Base-by-base conservation (phyloP, 1,140 invertebrate species). In the Dysdera silvatica region DNA sequence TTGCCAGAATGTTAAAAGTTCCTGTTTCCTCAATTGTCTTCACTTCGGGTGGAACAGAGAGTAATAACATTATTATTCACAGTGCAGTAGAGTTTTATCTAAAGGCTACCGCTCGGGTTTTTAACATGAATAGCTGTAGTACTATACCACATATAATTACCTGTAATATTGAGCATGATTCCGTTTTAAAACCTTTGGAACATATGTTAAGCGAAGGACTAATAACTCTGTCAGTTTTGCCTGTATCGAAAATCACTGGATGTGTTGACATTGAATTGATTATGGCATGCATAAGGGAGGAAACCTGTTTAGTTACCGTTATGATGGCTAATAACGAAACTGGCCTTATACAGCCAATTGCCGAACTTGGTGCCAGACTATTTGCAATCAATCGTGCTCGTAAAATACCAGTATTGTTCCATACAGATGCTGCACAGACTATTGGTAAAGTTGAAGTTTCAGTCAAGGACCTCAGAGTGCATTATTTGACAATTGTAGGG, bases 291-390 rank as follows among this genome's bases (percentile, higher is more conserved):
- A 70, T 84, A 32, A 71, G 69, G 65, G 72, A 67, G 45, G 72
- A 74, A 6, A 85, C 84, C 1, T 76, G 78, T 62, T 74, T 85
- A 28, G 75, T 85, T 1, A 79, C 82, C 14, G 66, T 85, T 3
- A 85, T 85, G 83, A 55, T 83, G 65, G 83, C 84, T 12, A 85
- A 85, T 70, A 85, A 85, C 73, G 83, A 85, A 72, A 84, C 81
- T 33, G 83, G 83, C 32, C 76, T 83, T 16, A 78, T 84, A 54
- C 59, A 73, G 71, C 77, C 76, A 32, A 61, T 79, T 31, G 61
- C 65, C 31, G 64, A 71, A 51, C 74, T 79, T 14, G 69, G 28
- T 28, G 8, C 14, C 6, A n/a, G n/a, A n/a, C n/a, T n/a, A n/a
- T n/a, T n/a, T n/a, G 35, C 35, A 35, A 18, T 71, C 16, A 31